Evolutionary conservation across 2,113 vertebrate genomes (phyloP).

Genomic region (Lepisosteus oculatus): DNA sequence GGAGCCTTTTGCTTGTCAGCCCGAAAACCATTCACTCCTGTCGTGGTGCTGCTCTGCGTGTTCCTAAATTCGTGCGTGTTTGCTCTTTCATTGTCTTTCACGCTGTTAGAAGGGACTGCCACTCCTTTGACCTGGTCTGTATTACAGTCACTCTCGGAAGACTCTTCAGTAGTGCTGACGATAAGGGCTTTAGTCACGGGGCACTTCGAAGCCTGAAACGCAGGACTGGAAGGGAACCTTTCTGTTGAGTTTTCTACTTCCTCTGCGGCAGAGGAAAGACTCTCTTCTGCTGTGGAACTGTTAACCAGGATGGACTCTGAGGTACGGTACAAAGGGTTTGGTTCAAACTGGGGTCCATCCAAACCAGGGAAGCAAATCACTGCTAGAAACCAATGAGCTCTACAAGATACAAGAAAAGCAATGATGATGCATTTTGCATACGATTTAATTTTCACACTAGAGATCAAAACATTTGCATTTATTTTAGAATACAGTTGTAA

Average conservation of each 20-base stretch:
- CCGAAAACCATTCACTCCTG: constrained; percentile 11
- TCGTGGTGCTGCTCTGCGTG: no score
- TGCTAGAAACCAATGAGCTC: constrained; percentile 97
- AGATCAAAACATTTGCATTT: neutral
- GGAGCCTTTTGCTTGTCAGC: constrained; percentile 12
- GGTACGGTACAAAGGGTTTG: constrained; percentile 76
- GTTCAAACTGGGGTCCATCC: constrained; percentile 70
- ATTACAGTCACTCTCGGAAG: constrained; percentile 32
- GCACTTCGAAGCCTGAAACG: constrained; percentile 39
- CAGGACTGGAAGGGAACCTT: constrained; percentile 53
- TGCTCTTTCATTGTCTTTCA: constrained; percentile 10
- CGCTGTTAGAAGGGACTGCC: neutral
- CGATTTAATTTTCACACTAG: neutral
- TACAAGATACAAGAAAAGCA: constrained; percentile 40
- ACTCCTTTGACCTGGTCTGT: constrained; percentile 14
- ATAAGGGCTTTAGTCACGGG: constrained; percentile 37
- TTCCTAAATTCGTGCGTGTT: neutral
- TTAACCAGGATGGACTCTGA: constrained; percentile 47
- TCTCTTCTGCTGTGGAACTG: constrained; percentile 58
- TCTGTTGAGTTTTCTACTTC: constrained; percentile 59
- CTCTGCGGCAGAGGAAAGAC: constrained; percentile 59
- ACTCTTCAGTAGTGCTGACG: constrained; percentile 51
- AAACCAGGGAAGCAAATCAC: constrained; percentile 96
- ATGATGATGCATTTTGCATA: neutral
- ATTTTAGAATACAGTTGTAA: neutral